phyloP scores from a whole-genome alignment of 2,888 invertebrate genomes.

The Globia sparganii region DNA sequence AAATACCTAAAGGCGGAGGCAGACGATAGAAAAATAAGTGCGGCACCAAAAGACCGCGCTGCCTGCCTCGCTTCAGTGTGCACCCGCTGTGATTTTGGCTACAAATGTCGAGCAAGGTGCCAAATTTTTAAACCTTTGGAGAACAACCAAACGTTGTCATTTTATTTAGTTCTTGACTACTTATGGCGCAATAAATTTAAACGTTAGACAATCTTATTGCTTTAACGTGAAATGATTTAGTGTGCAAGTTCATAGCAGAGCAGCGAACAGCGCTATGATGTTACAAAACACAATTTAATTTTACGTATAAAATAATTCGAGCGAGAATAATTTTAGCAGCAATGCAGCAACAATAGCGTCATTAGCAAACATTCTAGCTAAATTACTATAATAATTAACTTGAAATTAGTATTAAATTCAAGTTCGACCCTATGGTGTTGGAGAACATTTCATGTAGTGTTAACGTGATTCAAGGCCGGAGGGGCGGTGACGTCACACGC shows the following conservation, averaged over 20 bases:
- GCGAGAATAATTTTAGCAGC: constrained; percentile 42
- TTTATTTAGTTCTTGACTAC: constrained; percentile 55
- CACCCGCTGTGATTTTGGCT: constrained; percentile 73
- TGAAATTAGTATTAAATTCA: constrained; percentile 65
- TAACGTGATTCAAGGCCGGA: constrained; percentile 63
- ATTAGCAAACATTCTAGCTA: constrained; percentile 47
- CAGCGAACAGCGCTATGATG: constrained; percentile 3
- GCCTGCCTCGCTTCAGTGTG: constrained; percentile 47
- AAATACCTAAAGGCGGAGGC: constrained; percentile 65
- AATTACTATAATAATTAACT: constrained; percentile 61
- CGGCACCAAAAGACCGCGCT: constrained; percentile 41
- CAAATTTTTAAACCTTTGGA: constrained; percentile 76
- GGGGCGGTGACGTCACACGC: constrained; percentile 37
- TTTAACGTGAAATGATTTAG: constrained; percentile 31
- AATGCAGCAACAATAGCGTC: constrained; percentile 40
- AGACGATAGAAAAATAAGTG: constrained; percentile 53
- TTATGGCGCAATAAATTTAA: constrained; percentile 31
- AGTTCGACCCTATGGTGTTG: constrained; percentile 41
- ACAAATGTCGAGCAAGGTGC: constrained; percentile 73
- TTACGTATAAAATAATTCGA: constrained; percentile 25
- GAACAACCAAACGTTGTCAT: constrained; percentile 67
- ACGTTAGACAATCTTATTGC: constrained; percentile 27
- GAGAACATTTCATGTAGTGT: constrained; percentile 65
- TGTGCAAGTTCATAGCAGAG: constrained; percentile 7
- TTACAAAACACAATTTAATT: constrained; percentile 34